Base-by-base conservation (phyloP, 2,888 invertebrate species). In the Muschampia plurimacula region DNA sequence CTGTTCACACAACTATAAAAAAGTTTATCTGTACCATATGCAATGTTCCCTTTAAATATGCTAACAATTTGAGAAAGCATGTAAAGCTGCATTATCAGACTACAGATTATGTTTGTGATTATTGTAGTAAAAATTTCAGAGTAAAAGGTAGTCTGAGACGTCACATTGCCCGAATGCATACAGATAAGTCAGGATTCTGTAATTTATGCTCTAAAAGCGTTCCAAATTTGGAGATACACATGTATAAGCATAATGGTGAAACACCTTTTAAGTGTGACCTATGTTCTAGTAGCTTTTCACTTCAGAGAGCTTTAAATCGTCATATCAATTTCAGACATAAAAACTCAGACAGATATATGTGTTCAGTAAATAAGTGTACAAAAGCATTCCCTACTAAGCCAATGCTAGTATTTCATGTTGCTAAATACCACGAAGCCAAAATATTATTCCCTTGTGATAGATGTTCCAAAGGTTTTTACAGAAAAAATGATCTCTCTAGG, bases 231-330 rank as follows among this genome's bases (percentile, higher is more conserved):
- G 94, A 95, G 78, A 89, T 89, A 0, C 95, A 95, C 76, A 95
- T 92, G 90, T 91, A 94, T 82, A 91, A 90, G 63, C 95, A 95
- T 75, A 95, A 95, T 0, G 95, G 95, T 0, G 91, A 95, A 66
- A 87, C 89, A 7, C 90, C 91, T 0, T 77, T 90, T 12, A 89
- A 91, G 74, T 94, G 94, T 80, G 85, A 91, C 32, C 80, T 87
- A 8, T 94, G 94, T 74, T 78, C 86, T 0, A 89, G 89, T 71
- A 88, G 86, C 73, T 92, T 91, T 73, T 87, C 79, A 75, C 86
- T 87, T n/a, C 62, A 80, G 15, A 91, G 86, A 69, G 85, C 87
- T 59, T 78, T 91, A 32, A 90, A 92, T n/a, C 85, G 82, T 7
- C 93, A 94, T 72, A 83, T 90, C 36, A 90, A 87, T 76, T 92